These are phyloP conservation scores for Stichodactyla helianthus DNA, from an alignment of 64 coral and sea anemone genomes.

Conservation along the genomic window DNA sequence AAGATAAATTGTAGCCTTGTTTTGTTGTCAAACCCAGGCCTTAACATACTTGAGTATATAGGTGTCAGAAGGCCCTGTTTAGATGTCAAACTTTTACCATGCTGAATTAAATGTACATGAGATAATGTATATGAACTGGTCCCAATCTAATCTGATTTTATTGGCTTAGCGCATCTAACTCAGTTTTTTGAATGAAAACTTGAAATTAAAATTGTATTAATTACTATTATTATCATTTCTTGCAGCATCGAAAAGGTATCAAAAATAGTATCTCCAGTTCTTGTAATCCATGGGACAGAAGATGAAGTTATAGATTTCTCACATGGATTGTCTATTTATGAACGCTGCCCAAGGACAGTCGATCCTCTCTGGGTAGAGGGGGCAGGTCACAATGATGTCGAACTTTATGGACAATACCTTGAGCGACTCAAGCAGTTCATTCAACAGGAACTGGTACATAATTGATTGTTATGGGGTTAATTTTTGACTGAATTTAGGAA, in stretches of 20 bases:
- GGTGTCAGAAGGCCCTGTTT: too few species aligned
- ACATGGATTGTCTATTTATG: conserved; percentile 95
- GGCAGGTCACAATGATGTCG: conserved; percentile 98
- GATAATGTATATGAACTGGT: too few species aligned
- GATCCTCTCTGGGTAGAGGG: conserved; percentile 98
- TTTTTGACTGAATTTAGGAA: background rate
- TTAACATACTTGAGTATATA: too few species aligned
- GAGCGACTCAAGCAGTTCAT: conserved; percentile 97
- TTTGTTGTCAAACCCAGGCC: too few species aligned
- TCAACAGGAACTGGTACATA: conserved; percentile 94
- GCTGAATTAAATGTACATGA: too few species aligned
- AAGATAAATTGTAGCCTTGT: too few species aligned
- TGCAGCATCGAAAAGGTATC: conserved; percentile 99
- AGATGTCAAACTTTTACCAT: too few species aligned
- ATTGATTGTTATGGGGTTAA: conserved; percentile 31
- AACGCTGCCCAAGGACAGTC: conserved; percentile 86
- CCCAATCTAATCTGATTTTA: too few species aligned
- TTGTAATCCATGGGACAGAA: conserved; percentile 97
- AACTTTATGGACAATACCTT: conserved; percentile 99
- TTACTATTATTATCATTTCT: conserved; percentile 12
- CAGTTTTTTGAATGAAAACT: background rate
- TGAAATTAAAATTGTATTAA: too few species aligned
- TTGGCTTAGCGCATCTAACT: too few species aligned
- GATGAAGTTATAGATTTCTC: conserved; percentile 99
- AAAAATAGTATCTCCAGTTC: conserved; percentile 98